Evolutionary conservation across 2,797 vertebrate species (phyloP), one percentile per base, ranked within the genome.

Genomic region (Rachycentron canadum): DNA sequence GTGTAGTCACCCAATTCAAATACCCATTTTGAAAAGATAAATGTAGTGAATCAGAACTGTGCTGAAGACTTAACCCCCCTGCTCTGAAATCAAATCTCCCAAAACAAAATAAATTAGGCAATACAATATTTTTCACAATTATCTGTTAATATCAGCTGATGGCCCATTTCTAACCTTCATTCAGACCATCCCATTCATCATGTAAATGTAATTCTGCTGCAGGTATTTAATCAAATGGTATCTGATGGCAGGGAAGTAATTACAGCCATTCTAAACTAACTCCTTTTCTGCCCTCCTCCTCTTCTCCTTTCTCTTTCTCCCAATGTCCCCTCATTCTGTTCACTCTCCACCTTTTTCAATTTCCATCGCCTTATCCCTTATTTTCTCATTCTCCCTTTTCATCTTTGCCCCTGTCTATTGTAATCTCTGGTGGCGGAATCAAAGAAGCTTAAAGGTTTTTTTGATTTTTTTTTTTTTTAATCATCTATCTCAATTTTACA

Each of bases 201-300:
- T 92, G 82, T 93, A 96, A 96, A 97, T 97, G 96, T 95, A 96
- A 96, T 97, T 97, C 96, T 95, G 94, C 95, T 91, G 92, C 94
- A 96, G 96, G 96, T 97, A 96, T 97, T 98, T 97, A 96, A 97
- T 97, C 97, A 97, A 95, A 94, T 85, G 83, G 88, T 97, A 97
- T 97, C 96, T 96, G 96, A 97, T 96, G 95, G 87, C 87, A 81
- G 94, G 83, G 93, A 96, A 95, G 96, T 97, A 97, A 98, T 97
- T 97, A 97, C 95, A 86, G 91, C 91, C 83, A 88, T 92, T 92
- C 93, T 92, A 92, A 96, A 96, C 94, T 90, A 92, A 83, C 81
- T 92, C 89, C 90, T 63, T 88, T 74, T 85, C 78, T 92, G 93
- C 82, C 85, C 91, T 81, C 85, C 88, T 86, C 85, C 14, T 72